Evolutionary conservation across 2,888 invertebrate genomes (phyloP).

Genomic region (Acleris holmiana): DNA sequence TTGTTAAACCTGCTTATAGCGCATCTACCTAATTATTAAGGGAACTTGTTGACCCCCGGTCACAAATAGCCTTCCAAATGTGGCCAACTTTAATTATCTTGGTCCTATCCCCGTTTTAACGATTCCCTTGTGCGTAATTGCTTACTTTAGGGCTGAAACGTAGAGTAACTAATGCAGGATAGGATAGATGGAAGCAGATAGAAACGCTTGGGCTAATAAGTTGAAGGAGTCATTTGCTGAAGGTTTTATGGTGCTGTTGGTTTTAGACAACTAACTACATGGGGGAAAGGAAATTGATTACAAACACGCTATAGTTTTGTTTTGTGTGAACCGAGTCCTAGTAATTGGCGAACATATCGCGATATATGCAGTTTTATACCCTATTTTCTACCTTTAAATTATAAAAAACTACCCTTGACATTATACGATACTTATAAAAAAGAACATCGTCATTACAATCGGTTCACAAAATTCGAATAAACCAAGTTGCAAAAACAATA

Average conservation of each 20-base stretch:
- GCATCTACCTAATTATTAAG: constrained; percentile 37
- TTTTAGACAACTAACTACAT: not conserved
- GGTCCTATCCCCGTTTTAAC: constrained; percentile 38
- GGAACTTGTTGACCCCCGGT: constrained; percentile 38
- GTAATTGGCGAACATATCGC: no score
- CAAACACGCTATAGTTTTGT: no score
- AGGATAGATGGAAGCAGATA: constrained; percentile 4
- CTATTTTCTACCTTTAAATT: no score
- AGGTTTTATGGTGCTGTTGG: not conserved
- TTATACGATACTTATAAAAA: no score
- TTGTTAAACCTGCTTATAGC: constrained; percentile 27
- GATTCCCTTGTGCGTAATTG: constrained; percentile 38
- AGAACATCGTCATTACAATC: no score
- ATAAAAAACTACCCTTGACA: no score
- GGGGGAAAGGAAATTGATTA: not conserved
- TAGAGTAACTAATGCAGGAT: not conserved
- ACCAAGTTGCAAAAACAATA: no score
- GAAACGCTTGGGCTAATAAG: constrained; percentile 15
- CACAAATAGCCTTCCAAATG: constrained; percentile 33
- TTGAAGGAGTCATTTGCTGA: constrained; percentile 7
- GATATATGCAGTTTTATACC: no score
- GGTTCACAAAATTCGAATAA: no score
- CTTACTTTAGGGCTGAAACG: constrained; percentile 21
- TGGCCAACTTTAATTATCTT: constrained; percentile 41
- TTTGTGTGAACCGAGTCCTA: no score